Evolutionary conservation across 2,888 invertebrate species (phyloP), one percentile per base, ranked within the genome.

Genomic region (Alitta virens): DNA sequence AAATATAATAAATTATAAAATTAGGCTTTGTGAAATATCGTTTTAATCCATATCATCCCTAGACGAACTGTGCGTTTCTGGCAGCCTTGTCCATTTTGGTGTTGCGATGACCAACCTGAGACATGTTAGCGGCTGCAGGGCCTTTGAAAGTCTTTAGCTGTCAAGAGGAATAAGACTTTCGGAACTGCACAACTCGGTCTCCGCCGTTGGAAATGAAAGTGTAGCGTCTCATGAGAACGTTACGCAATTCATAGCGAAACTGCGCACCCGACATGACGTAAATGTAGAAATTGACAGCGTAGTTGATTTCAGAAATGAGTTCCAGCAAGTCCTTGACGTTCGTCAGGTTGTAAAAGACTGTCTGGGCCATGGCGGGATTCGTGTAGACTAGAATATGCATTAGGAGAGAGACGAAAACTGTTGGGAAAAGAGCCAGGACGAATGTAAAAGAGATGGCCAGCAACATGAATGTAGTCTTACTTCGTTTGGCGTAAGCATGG

Each of bases 281-380:
- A 25, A 77, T 75, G 62, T 72, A 76, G 66, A 78, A 78, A 57
- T 78, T 78, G 1, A 64, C 64, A 5, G 68, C 72, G 60, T 75
- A 78, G 61, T 76, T 78, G 1, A 75, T 46, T 21, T 72, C 68
- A 0, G 74, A 74, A n/a, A 76, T 25, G 0, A 72, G 65, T 25
- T 71, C 70, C 23, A 73, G 63, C 3, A 74, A 23, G 14, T 72
- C 67, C 2, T 64, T 46, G 42, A 70, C 65, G 27, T 74, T 74
- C 38, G 58, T 64, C 7, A 72, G 49, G 2, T 64, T 54, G 7
- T 59, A n/a, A 27, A 67, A 65, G 7, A 74, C 51, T 26, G 40
- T 24, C 21, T 42, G 43, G 38, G 70, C 68, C 1, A 65, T 61
- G 18, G 38, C 21, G 1, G 64, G 59, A 26, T 68, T 43, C 18